These are phyloP conservation scores for Drosophila ironensis DNA, from an alignment of 1,140 invertebrate genomes.

Conservation along the genomic window DNA sequence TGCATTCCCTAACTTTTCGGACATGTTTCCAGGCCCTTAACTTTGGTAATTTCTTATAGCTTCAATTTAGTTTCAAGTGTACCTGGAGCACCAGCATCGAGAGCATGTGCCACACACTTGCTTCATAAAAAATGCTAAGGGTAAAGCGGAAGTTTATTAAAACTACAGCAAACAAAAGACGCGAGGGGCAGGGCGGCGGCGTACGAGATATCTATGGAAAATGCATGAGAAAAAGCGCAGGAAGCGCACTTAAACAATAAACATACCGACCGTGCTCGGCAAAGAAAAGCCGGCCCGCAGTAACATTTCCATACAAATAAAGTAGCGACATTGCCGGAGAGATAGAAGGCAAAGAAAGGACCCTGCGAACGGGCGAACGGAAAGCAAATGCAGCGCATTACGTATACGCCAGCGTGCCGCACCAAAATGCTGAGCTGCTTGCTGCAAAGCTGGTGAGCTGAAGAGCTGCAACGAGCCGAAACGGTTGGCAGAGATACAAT, in stretches of 20 bases:
- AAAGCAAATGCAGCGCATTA: constrained; percentile 51
- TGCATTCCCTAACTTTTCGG: too few relatives aligned
- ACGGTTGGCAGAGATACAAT: constrained; percentile 48
- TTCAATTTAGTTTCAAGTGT: background rate
- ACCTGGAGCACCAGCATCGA: constrained; percentile 28
- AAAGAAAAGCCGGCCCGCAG: constrained; percentile 39
- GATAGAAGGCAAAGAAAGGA: background rate
- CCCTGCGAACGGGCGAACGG: too few relatives aligned
- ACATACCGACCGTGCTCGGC: constrained; percentile 36
- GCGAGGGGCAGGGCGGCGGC: background rate
- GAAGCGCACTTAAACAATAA: constrained; percentile 49
- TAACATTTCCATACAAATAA: constrained; percentile 44
- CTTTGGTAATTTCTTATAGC: too few relatives aligned
- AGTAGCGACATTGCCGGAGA: constrained; percentile 2
- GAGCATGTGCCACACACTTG: constrained; percentile 45
- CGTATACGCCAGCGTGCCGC: constrained; percentile 46
- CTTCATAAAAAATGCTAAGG: constrained; percentile 64
- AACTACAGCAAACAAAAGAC: constrained; percentile 55
- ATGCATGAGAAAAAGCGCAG: constrained; percentile 48
- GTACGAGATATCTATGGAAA: constrained; percentile 2
- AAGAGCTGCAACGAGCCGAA: constrained; percentile 29
- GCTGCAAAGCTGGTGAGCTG: too few relatives aligned
- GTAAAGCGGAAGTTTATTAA: constrained; percentile 76
- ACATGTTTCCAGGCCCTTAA: too few relatives aligned
- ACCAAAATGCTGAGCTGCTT: constrained; percentile 32